A percentile compares a stretch with the other conserved stretches of the same genome.
Evolutionary conservation across 2,797 vertebrate species (phyloP).

Genomic region (Acropternis orthonyx): DNA sequence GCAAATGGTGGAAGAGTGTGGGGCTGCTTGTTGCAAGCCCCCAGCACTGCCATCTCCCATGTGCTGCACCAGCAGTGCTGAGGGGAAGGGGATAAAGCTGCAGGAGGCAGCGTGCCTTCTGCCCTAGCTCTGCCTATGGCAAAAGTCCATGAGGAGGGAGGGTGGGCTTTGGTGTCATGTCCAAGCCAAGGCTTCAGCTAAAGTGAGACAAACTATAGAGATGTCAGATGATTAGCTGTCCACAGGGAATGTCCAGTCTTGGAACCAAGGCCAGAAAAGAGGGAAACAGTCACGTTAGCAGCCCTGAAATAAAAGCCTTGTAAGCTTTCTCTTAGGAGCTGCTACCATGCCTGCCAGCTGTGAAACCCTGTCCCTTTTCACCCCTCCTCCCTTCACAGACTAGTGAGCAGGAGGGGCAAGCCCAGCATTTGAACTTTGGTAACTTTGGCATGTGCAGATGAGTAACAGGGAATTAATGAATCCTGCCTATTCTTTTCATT

Average conservation of each 20-base stretch:
- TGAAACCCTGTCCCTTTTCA: not conserved
- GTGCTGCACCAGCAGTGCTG: not conserved
- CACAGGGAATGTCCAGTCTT: not conserved
- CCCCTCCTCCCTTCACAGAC: not conserved
- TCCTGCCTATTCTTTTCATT: not conserved
- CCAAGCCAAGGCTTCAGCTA: not conserved
- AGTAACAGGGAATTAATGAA: slow-evolving; percentile 22
- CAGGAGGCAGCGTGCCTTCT: not conserved
- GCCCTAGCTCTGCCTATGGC: not conserved
- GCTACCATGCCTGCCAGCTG: slow-evolving; percentile 16
- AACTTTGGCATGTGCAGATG: not conserved
- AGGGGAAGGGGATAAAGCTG: not conserved
- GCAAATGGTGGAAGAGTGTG: not conserved
- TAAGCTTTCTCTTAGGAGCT: slow-evolving; percentile 22
- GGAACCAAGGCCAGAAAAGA: not conserved
- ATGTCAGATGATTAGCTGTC: not conserved
- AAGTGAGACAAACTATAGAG: slow-evolving; percentile 27
- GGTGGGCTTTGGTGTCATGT: not conserved
- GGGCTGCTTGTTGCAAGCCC: not conserved
- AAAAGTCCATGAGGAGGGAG: not conserved
- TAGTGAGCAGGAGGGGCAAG: not conserved
- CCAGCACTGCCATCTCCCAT: not conserved
- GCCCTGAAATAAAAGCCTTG: slow-evolving; percentile 18
- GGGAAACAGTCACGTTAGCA: not conserved
- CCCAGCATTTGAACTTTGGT: not conserved